These are phyloP conservation scores for Ypsolopha scabrella DNA, from an alignment of 2,888 invertebrate genomes.

Conservation along the genomic window DNA sequence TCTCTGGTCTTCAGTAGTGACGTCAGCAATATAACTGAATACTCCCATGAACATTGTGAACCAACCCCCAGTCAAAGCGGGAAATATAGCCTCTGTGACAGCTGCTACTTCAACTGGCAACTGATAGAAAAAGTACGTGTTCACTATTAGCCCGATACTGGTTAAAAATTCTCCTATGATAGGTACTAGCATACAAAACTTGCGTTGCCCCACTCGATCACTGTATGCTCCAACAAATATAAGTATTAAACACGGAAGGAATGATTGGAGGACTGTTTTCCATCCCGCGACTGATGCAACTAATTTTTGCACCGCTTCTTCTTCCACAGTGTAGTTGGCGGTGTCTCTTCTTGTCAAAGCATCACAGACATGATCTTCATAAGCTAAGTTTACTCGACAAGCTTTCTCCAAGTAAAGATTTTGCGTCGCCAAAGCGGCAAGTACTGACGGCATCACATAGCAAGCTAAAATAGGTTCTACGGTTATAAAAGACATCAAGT, in stretches of 20 bases:
- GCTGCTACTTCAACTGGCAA: slow-evolving; percentile 86
- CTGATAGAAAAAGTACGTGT: slow-evolving; percentile 83
- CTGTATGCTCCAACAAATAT: slow-evolving; percentile 87
- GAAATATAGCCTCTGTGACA: slow-evolving; percentile 84
- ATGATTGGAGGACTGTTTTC: slow-evolving; percentile 88
- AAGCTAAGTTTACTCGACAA: slow-evolving; percentile 83
- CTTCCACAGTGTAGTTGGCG: slow-evolving; percentile 67
- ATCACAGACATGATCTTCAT: slow-evolving; percentile 79
- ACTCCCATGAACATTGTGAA: slow-evolving; percentile 92
- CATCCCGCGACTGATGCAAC: slow-evolving; percentile 87
- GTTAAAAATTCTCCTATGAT: slow-evolving; percentile 85
- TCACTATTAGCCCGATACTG: slow-evolving; percentile 81
- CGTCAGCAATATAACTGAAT: slow-evolving; percentile 90
- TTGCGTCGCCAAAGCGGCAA: slow-evolving; percentile 83
- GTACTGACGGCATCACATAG: slow-evolving; percentile 75
- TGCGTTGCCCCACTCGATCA: slow-evolving; percentile 75
- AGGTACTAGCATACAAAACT: slow-evolving; percentile 86
- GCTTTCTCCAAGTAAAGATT: slow-evolving; percentile 89
- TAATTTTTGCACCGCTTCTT: slow-evolving; percentile 77
- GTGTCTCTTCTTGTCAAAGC: slow-evolving; percentile 82
- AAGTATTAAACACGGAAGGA: slow-evolving; percentile 82
- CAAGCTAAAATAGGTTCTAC: slow-evolving; percentile 82
- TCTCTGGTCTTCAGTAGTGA: slow-evolving; percentile 85
- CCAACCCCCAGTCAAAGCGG: slow-evolving; percentile 87
- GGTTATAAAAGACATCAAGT: slow-evolving; percentile 75